These are phyloP conservation scores for Pygoscelis antarcticus DNA, from an alignment of 2,113 vertebrate genomes.

Conservation along the genomic window DNA sequence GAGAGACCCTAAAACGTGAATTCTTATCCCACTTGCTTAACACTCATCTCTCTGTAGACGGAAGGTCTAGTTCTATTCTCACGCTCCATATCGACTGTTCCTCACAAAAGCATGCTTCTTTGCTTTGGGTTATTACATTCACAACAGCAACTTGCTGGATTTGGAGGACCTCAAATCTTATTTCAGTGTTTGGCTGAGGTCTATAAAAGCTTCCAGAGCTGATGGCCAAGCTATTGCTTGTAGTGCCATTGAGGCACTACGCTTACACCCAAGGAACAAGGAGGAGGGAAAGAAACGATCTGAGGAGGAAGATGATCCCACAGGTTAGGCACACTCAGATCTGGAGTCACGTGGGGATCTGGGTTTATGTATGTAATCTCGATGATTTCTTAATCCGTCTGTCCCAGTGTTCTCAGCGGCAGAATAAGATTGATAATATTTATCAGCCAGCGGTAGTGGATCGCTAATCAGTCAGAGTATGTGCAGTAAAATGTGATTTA, in stretches of 20 bases:
- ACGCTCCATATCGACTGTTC: background rate
- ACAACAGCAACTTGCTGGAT: background rate
- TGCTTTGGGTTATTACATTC: background rate
- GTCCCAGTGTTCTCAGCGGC: background rate
- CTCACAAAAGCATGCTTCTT: background rate
- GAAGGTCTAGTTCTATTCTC: background rate
- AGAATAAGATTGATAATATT: background rate
- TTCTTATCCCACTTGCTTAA: background rate
- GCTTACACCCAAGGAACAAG: background rate
- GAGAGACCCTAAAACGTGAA: background rate
- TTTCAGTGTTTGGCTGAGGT: background rate
- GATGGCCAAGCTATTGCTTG: background rate
- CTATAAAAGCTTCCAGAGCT: background rate
- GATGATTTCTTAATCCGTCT: background rate
- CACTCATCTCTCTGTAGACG: background rate
- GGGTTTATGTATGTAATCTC: accelerated
- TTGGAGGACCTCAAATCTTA: background rate
- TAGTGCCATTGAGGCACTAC: no score
- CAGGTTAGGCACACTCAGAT: background rate
- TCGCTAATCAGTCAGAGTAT: background rate
- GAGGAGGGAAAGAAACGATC: background rate
- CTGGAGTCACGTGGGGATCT: background rate
- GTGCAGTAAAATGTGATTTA: background rate
- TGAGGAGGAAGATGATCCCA: background rate
- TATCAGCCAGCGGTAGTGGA: background rate